Conservation (phyloP, 1,140 invertebrate genomes). For the Sminthurides bifidus region DNA sequence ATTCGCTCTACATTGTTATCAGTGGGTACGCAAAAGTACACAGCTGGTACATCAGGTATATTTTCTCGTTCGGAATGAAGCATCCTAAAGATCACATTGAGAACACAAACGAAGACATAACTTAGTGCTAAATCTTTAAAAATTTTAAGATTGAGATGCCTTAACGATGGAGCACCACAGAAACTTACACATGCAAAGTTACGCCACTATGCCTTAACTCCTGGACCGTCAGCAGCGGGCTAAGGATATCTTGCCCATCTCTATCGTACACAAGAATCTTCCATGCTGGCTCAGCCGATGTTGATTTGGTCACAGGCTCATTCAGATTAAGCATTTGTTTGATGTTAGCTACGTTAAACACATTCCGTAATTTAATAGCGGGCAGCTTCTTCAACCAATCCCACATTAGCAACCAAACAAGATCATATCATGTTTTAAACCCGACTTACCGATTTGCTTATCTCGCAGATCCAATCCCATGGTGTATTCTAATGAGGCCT, state of each 20-base stretch:
- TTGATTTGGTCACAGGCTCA: conserved; percentile 48
- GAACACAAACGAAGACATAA: conserved; percentile 7
- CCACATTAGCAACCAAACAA: no score
- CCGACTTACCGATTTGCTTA: no score
- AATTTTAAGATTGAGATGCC: background rate
- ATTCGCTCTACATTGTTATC: conserved; percentile 94
- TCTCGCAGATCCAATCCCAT: no score
- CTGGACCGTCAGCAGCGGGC: conserved; percentile 88
- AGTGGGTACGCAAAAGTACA: conserved; percentile 96
- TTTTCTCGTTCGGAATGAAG: conserved; percentile 87
- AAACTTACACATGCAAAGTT: conserved; percentile 83
- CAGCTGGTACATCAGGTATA: conserved; percentile 94
- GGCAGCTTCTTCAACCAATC: no score
- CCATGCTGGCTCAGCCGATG: conserved; percentile 76
- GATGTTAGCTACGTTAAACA: conserved; percentile 5
- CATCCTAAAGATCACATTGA: conserved; percentile 45
- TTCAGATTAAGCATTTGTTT: conserved; percentile 90
- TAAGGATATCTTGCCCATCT: conserved; percentile 95
- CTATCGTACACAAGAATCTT: conserved; percentile 94
- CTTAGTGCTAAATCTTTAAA: background rate
- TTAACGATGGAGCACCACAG: background rate
- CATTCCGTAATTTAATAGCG: no score
- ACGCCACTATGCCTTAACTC: conserved; percentile 91
- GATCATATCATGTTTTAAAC: no score
- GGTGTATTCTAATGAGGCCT: no score